Percentiles rank a stretch among this genome's conserved stretches.
Evolutionary conservation across 35 echinoderm and acorn worm species (phyloP).

Genomic region (Hemicentrotus pulcherrimus): DNA sequence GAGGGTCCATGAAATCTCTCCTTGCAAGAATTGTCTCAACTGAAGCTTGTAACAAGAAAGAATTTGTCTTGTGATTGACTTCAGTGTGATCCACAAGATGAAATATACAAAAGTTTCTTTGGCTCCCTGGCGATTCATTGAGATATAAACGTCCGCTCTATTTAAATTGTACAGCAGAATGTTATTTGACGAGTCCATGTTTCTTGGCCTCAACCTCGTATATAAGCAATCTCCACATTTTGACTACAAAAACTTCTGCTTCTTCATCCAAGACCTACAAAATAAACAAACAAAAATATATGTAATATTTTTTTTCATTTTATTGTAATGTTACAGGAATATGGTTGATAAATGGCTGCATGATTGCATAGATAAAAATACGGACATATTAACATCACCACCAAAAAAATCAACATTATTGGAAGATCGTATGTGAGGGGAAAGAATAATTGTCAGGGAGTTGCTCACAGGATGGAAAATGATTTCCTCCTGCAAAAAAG

Average conservation of each 20-base stretch:
- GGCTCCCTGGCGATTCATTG: neutral
- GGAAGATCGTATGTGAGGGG: no score
- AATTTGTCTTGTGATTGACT: neutral
- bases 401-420: no score
- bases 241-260: constrained; percentile 98
- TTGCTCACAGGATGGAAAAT: no score
- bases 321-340: no score
- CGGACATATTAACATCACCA: no score
- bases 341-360: no score
- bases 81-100: neutral
- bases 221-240: constrained; percentile 95
- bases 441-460: no score
- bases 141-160: neutral
- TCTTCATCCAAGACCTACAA: constrained; percentile 94
- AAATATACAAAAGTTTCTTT: neutral
- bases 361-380: no score
- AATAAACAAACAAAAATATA: constrained; percentile 38
- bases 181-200: constrained; percentile 88
- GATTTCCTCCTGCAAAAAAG: no score
- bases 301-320: no score
- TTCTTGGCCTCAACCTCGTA: constrained; percentile 98
- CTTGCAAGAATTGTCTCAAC: neutral
- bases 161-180: neutral
- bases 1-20: neutral
- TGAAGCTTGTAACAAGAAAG: neutral